Evolutionary conservation across 2,797 vertebrate species (phyloP).

Genomic region (Crenichthys baileyi): DNA sequence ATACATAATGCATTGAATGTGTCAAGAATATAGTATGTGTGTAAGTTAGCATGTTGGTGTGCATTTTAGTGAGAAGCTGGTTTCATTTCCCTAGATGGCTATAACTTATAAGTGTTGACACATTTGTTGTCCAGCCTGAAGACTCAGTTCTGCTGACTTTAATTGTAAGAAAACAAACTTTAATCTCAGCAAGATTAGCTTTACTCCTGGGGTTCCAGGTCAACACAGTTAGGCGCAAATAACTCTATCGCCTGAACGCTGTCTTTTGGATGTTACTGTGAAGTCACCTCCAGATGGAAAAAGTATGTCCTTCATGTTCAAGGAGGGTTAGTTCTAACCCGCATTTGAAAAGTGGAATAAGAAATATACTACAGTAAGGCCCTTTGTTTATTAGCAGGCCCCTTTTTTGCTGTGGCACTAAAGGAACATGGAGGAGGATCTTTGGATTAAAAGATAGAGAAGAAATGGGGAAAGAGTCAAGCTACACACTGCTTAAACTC

Average conservation of each 20-base stretch:
- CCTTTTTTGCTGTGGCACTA: background rate
- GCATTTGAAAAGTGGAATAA: background rate
- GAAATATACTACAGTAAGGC: background rate
- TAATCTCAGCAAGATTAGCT: slow-evolving; percentile 47
- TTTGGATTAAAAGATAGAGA: background rate
- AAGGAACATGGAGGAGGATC: background rate
- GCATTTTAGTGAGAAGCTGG: background rate
- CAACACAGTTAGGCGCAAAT: slow-evolving; percentile 50
- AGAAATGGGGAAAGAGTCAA: background rate
- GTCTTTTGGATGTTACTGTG: slow-evolving; percentile 24
- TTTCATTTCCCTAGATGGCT: slow-evolving; percentile 14
- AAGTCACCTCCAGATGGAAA: slow-evolving; percentile 5
- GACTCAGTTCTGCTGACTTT: slow-evolving; percentile 36
- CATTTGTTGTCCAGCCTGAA: slow-evolving; percentile 24
- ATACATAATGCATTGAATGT: slow-evolving; percentile 27
- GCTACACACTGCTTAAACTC: slow-evolving; percentile 8
- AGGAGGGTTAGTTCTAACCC: background rate
- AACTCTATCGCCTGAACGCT: slow-evolving; percentile 34
- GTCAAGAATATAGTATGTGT: slow-evolving; percentile 12
- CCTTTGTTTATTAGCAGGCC: background rate
- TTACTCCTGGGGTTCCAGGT: slow-evolving; percentile 48
- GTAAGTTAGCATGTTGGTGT: background rate
- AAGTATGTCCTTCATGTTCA: background rate
- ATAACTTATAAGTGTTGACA: slow-evolving; percentile 13
- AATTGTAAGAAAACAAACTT: slow-evolving; percentile 44